Percentiles rank a stretch among this genome's conserved stretches.
Conservation (phyloP, 1,140 invertebrate species). For the Formica selysi region DNA sequence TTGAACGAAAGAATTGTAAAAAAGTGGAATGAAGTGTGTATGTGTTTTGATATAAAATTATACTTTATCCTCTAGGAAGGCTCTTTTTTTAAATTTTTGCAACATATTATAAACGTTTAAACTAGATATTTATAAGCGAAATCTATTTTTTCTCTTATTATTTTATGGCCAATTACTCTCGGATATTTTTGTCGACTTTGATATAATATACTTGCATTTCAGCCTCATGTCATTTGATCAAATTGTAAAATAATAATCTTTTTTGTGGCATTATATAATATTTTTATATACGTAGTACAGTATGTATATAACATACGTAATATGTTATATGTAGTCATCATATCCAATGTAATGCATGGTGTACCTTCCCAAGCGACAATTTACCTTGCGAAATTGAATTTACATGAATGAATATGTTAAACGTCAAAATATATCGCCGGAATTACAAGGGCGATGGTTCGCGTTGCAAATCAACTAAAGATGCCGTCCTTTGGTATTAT, state of each 20-base stretch:
- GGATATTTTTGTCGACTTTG: too few species aligned
- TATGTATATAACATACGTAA: not conserved
- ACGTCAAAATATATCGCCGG: slow-evolving; percentile 41
- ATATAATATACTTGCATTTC: not conserved
- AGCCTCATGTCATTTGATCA: not conserved
- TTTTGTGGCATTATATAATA: not conserved
- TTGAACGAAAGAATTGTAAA: not conserved
- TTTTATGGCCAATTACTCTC: too few species aligned
- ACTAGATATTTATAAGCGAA: not conserved
- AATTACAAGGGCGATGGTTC: slow-evolving; percentile 26
- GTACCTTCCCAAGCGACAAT: slow-evolving; percentile 45
- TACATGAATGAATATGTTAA: slow-evolving; percentile 55
- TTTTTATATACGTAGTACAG: not conserved
- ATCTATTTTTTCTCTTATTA: not conserved
- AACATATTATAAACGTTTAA: not conserved
- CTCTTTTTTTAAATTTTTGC: not conserved
- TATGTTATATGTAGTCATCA: too few species aligned
- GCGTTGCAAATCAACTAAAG: slow-evolving; percentile 51
- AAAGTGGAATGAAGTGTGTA: not conserved
- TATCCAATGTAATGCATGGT: not conserved
- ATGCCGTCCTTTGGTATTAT: slow-evolving; percentile 59
- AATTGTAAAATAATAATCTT: not conserved
- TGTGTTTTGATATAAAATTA: not conserved
- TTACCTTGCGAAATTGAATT: slow-evolving; percentile 34
- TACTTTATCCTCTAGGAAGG: not conserved